Evolutionary conservation across 2,888 invertebrate genomes (phyloP), one percentile per base, ranked within the genome.

Genomic region (Campaea margaritaria): DNA sequence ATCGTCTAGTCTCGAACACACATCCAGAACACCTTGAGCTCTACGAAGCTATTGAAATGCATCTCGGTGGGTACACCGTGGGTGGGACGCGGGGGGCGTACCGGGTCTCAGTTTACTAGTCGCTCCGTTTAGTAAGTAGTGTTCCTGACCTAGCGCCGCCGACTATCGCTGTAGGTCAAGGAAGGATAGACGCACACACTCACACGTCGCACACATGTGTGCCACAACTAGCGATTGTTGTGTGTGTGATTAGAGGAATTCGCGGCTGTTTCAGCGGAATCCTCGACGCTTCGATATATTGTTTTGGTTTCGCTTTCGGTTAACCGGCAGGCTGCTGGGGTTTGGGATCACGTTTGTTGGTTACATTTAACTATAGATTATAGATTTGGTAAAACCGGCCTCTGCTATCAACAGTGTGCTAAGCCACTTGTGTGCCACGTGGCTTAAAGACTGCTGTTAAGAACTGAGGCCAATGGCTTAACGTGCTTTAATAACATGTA

Each of bases 111-210:
- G 38, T 67, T 64, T 49, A 56, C 45, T 84, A 84, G 89, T 64
- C 81, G 79, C 73, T 68, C 72, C 79, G 79, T 82, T 76, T 87
- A 87, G 87, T 83, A 79, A 84, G 84, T 87, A 87, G 88, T 85
- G 85, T 78, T 88, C 88, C 91, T 91, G 91, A 92, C 91, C 91
- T 91, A 91, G 85, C 86, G 82, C 79, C 82, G 85, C 85, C 86
- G 89, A 87, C 88, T 83, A 85, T 72, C 78, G 83, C 79, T 88
- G 86, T 91, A 91, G 91, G 91, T 92, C 91, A 91, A 90, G 90
- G 87, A 91, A 91, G 90, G 91, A 89, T 89, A 89, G 80, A 91
- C 89, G 78, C 91, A 89, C 87, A 89, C 89, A 84, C 68, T 64
- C 44, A 28, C 54, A 54, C 54, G 15, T 44, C 34, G 21, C 43